Conservation (phyloP, 1,140 invertebrate genomes). For the Steinernema khuongi region DNA sequence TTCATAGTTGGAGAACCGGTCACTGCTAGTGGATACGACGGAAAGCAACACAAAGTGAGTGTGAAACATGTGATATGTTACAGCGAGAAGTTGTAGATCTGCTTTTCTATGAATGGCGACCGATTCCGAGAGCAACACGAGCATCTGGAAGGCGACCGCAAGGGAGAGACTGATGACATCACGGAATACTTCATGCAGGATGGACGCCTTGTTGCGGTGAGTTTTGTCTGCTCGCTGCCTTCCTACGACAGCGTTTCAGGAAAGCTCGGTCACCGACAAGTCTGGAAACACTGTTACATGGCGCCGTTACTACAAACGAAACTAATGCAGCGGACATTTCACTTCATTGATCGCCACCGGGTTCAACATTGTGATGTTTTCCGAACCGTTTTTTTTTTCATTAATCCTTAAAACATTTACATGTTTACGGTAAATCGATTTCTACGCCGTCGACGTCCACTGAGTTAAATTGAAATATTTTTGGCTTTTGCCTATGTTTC, state of each 20-base stretch:
- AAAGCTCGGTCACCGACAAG: constrained; percentile 2
- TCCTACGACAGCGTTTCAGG: not conserved
- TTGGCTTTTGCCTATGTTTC: constrained; percentile 45
- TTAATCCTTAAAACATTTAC: not conserved
- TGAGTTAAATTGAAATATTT: constrained; percentile 49
- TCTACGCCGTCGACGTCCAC: constrained; percentile 39
- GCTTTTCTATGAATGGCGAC: constrained; percentile 1
- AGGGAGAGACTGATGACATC: not conserved
- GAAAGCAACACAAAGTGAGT: not conserved
- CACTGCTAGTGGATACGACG: not conserved
- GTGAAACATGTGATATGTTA: not conserved
- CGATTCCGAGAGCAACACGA: not conserved
- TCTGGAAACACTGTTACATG: not conserved
- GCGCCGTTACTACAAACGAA: not conserved
- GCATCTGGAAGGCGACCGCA: constrained; percentile 1
- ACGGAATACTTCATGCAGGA: not conserved
- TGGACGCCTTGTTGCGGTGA: not conserved
- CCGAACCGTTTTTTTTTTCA: not conserved
- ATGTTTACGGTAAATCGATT: constrained; percentile 33
- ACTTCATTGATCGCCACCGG: not conserved
- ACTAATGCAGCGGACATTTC: not conserved
- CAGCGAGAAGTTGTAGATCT: not conserved
- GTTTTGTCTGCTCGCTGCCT: not conserved
- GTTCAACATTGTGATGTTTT: not conserved
- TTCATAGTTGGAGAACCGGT: not conserved